phyloP scores from a whole-genome alignment of 2,888 invertebrate genomes.

The Spicauda simplicius region DNA sequence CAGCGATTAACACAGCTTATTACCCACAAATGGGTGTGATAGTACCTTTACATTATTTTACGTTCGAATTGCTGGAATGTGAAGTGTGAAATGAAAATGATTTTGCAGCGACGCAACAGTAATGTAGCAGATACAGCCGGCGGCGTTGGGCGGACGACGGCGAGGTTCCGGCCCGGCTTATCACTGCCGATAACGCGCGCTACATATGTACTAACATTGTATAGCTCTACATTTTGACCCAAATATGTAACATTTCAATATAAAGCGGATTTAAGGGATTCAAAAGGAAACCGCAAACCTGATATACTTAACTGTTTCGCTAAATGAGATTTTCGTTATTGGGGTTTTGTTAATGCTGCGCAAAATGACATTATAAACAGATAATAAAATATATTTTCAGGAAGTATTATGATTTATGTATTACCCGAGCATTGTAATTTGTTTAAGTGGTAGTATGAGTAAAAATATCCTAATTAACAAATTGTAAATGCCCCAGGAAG shows the following conservation, averaged over 20 bases:
- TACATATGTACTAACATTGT: conserved; percentile 33
- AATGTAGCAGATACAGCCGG: conserved; percentile 58
- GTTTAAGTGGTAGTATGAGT: too few relatives aligned
- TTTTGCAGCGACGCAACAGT: conserved; percentile 52
- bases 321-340: conserved; percentile 1
- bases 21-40: too few relatives aligned
- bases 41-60: conserved; percentile 8
- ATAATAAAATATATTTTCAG: too few relatives aligned
- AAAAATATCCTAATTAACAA: too few relatives aligned
- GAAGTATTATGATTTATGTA: too few relatives aligned
- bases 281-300: conserved; percentile 20
- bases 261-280: conserved; percentile 31
- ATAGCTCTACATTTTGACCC: conserved; percentile 38
- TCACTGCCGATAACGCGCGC: conserved; percentile 72
- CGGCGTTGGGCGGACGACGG: conserved; percentile 55
- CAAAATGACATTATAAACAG: not conserved
- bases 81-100: conserved; percentile 60
- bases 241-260: conserved; percentile 40
- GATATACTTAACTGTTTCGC: conserved; percentile 17
- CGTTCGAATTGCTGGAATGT: conserved; percentile 39
- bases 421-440: too few relatives aligned
- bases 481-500: too few relatives aligned
- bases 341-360: not conserved
- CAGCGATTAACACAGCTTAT: too few relatives aligned
- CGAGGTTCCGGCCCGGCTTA: conserved; percentile 61